Base-by-base conservation (phyloP, 1,140 invertebrate genomes). In the Drosophila setifemur region DNA sequence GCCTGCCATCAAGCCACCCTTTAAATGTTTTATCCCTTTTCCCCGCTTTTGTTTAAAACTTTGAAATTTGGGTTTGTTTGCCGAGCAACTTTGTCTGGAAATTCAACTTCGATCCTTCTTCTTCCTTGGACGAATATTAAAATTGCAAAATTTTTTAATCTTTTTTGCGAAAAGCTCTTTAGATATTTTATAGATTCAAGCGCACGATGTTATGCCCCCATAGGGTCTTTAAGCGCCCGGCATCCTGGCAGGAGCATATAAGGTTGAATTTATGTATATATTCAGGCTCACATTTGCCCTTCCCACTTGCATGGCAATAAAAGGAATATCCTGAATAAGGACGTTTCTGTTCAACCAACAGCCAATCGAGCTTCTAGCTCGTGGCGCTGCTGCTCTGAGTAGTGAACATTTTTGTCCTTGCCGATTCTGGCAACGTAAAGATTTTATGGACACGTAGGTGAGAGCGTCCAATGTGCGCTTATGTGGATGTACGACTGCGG, bases 61-160 rank as follows among this genome's bases (percentile, higher is more conserved):
- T 79, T 58, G 44, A 74, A 64, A 64, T 66, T 85, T 73, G 61
- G 53, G 74, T 71, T 71, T 83, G 78, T 83, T 83, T 83, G 70
- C 79, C 66, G 70, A 71, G 43, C 53, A 74, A 83, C 78, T 83
- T 83, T 85, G 74, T 83, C 72, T 81, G 42, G 43, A 35, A 68
- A 42, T 52, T 67, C 19, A 43, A 52, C 47, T 54, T 33, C 26
- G 50, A 42, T 31, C 16, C 16, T 12, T 29, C 43, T 11, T 47
- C 26, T 54, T 40, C 12, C 12, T 42, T 68, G 58, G 60, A 50
- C 52, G 53, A 54, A 64, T 85, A 85, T 85, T 85, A 85, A 85
- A 85, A 85, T 79, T 86, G 79, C 74, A 86, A 75, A 85, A 79
- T 75, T 85, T 82, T 70, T 86, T 86, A 85, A 85, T 85, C 79